Evolutionary conservation across 2,113 vertebrate species (phyloP).

Genomic region (Anthoscopus minutus): DNA sequence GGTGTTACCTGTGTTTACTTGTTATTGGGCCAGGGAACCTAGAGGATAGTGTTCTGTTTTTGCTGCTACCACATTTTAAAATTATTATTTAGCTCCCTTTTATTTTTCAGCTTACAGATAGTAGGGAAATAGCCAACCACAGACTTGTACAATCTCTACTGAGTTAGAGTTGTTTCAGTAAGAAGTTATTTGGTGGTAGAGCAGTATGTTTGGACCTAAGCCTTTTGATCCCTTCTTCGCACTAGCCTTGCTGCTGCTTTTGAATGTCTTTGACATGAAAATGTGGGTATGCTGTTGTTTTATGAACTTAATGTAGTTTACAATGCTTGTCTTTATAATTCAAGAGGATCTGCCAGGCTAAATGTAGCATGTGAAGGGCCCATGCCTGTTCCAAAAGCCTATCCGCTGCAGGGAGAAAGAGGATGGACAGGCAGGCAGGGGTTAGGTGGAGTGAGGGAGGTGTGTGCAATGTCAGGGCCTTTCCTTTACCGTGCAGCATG

Average conservation of each 20-base stretch:
- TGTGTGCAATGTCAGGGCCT: neutral
- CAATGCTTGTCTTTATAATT: neutral
- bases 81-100: neutral
- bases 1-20: neutral
- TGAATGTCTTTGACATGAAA: neutral
- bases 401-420: neutral
- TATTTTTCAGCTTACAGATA: neutral
- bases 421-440: neutral
- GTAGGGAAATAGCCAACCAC: neutral
- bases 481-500: rapidly evolving
- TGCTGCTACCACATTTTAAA: neutral
- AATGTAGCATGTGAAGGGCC: neutral
- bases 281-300: neutral
- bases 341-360: neutral
- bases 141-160: neutral
- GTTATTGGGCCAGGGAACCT: neutral
- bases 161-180: neutral
- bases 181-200: neutral
- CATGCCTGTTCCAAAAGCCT: neutral
- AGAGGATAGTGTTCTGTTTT: neutral
- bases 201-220: neutral
- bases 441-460: neutral
- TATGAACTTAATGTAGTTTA: neutral
- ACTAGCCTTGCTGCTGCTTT: neutral
- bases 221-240: neutral